Conservation (phyloP, 2,888 invertebrate genomes). For the Euzophera pinguis region DNA sequence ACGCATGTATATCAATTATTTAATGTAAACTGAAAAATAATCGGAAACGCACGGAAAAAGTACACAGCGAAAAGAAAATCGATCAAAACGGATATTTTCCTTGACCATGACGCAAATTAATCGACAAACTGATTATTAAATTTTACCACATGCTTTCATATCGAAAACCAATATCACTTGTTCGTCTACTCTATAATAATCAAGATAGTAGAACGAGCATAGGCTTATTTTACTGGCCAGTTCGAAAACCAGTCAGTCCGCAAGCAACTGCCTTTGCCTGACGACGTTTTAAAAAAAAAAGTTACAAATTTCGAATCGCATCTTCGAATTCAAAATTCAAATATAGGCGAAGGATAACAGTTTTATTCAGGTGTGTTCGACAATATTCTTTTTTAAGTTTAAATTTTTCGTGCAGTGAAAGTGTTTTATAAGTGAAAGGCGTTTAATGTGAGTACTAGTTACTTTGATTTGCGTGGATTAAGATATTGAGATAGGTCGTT, state of each 20-base stretch:
- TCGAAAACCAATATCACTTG: conserved; percentile 3
- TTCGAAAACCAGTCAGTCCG: conserved; percentile 60
- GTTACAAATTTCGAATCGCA: conserved; percentile 24
- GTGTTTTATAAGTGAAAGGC: conserved; percentile 69
- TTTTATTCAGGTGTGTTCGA: not conserved
- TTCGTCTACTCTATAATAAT: conserved; percentile 6
- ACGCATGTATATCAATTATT: too few relatives aligned
- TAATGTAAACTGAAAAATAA: too few relatives aligned
- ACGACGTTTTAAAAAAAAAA: conserved; percentile 34
- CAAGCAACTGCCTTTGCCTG: conserved; percentile 32
- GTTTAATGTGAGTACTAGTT: conserved; percentile 38
- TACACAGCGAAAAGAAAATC: not conserved
- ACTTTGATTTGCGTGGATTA: conserved; percentile 15
- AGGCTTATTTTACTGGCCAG: conserved; percentile 24
- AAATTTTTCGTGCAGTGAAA: conserved; percentile 54
- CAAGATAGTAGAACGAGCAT: conserved; percentile 3
- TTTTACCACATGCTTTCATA: conserved; percentile 11
- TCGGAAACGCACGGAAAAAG: too few relatives aligned
- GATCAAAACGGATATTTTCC: not conserved
- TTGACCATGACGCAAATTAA: not conserved
- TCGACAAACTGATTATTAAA: conserved; percentile 3
- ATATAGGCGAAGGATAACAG: conserved; percentile 1
- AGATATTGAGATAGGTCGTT: conserved; percentile 21
- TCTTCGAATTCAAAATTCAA: conserved; percentile 22
- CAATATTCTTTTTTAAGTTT: conserved; percentile 10